Evolutionary conservation across 2,113 vertebrate genomes (phyloP), one percentile per base, ranked within the genome.

Genomic region (Hippocampus mohnikei): DNA sequence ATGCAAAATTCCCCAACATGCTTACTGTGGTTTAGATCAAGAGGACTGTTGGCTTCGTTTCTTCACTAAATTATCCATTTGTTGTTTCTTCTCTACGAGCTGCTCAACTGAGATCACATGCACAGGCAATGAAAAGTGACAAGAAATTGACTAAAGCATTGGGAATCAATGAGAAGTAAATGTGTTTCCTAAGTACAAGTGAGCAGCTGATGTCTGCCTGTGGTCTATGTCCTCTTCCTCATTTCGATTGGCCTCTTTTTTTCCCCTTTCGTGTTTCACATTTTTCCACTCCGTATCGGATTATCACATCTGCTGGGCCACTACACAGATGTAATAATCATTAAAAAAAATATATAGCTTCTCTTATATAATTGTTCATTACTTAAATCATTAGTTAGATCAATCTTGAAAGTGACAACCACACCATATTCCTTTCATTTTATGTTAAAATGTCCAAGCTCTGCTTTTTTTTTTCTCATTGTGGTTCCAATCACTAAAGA

Each of bases 111-210:
- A 98, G 95, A 98, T 94, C 93, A 94, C 93, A 93, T 92, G 94
- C 94, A 89, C 91, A 94, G 93, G 94, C 96, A 96, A 98, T 97
- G 91, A 94, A 95, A 97, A 98, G 95, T 98, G 96, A 96, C 96
- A 96, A 94, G 94, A 94, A 96, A 96, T 93, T 96, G 95, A 98
- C 95, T 93, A 81, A 94, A 94, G 90, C 94, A 98, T 98, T 95
- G 95, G 95, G 96, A 98, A 98, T 98, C 96, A 98, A 98, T 97
- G 93, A 92, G 92, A 95, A 96, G 94, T 95, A 98, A 98, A 98
- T 98, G 95, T 93, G 93, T 94, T 96, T 94, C 94, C 95, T 97
- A 97, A 98, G 94, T 96, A 95, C 94, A 97, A 98, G 95, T 96
- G 95, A 98, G 95, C 93, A 95, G 94, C 94, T 95, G 94, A 95